Evolutionary conservation across 2,888 invertebrate genomes (phyloP).

Genomic region (Chirona hameri): DNA sequence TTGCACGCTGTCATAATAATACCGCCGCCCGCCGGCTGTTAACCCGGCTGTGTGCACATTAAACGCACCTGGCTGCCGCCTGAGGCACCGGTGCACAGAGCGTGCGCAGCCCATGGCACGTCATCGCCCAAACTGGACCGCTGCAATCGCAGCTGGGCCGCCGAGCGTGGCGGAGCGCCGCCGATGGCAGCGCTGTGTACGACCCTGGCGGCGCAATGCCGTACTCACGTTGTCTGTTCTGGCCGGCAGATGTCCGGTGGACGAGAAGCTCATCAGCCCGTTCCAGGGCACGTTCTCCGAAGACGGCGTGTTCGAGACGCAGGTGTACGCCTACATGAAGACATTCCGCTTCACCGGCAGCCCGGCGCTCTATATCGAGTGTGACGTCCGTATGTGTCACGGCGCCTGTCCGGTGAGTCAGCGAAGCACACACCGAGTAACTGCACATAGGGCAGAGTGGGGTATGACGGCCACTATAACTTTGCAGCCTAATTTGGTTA

Average conservation of each 20-base stretch:
- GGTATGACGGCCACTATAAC: too few species aligned
- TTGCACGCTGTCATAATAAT: too few species aligned
- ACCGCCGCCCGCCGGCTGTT: too few species aligned
- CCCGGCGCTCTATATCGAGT: constrained; percentile 88
- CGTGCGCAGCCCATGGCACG: neutral
- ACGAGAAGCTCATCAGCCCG: constrained; percentile 85
- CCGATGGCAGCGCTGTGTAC: neutral
- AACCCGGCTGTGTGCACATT: too few species aligned
- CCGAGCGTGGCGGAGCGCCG: neutral
- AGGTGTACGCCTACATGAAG: constrained; percentile 92
- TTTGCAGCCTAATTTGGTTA: too few species aligned
- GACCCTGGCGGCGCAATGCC: neutral
- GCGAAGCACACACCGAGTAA: too few species aligned
- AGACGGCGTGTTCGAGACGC: constrained; percentile 83
- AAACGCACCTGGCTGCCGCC: neutral
- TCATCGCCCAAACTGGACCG: neutral
- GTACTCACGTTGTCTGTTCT: constrained; percentile 37
- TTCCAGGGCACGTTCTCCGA: constrained; percentile 93
- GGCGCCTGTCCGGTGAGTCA: constrained; percentile 81
- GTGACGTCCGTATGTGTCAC: constrained; percentile 93
- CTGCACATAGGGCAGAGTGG: too few species aligned
- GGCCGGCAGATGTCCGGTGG: constrained; percentile 72
- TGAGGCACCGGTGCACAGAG: neutral
- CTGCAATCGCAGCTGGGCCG: neutral
- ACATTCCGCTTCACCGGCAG: constrained; percentile 90